A percentile compares a stretch with the other conserved stretches of the same genome.
Conservation (phyloP, 2,888 invertebrate species). For the Spodoptera exigua region DNA sequence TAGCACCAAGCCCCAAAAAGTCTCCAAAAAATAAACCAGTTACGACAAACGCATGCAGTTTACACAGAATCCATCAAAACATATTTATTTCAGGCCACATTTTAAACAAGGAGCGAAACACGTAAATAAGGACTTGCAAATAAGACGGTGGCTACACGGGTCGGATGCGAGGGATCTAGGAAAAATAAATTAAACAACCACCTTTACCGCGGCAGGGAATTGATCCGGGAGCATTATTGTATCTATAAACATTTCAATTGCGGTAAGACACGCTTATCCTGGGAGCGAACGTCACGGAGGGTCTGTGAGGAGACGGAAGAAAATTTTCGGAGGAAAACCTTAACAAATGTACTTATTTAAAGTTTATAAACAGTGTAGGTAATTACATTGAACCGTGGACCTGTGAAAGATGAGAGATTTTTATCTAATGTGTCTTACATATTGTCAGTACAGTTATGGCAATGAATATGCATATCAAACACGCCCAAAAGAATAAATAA, state of each 20-base stretch:
- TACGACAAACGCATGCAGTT: constrained; percentile 8
- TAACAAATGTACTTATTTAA: constrained; percentile 6
- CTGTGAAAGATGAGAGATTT: too few relatives aligned
- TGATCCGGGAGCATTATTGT: constrained; percentile 84
- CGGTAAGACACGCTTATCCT: constrained; percentile 64
- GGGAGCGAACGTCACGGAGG: constrained; percentile 60
- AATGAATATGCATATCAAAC: neutral
- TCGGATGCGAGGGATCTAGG: constrained; percentile 59
- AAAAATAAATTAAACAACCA: constrained; percentile 84
- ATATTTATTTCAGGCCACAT: constrained; percentile 49
- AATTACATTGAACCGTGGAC: neutral
- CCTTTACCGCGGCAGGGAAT: constrained; percentile 70
- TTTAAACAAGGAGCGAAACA: constrained; percentile 44
- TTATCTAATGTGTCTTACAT: too few relatives aligned
- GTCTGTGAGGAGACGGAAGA: constrained; percentile 24
- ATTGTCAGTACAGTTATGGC: too few relatives aligned
- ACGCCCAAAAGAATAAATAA: constrained; percentile 13
- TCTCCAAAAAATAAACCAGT: neutral
- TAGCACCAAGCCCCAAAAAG: neutral
- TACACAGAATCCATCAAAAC: constrained; percentile 47
- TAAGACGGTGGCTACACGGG: constrained; percentile 42
- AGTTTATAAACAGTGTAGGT: neutral
- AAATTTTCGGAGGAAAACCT: constrained; percentile 20
- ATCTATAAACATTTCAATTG: constrained; percentile 88
- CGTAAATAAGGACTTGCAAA: constrained; percentile 59